Percentiles rank a stretch among this genome's conserved stretches.
Conservation (phyloP, 2,888 invertebrate genomes). For the Drosophila limbata region DNA sequence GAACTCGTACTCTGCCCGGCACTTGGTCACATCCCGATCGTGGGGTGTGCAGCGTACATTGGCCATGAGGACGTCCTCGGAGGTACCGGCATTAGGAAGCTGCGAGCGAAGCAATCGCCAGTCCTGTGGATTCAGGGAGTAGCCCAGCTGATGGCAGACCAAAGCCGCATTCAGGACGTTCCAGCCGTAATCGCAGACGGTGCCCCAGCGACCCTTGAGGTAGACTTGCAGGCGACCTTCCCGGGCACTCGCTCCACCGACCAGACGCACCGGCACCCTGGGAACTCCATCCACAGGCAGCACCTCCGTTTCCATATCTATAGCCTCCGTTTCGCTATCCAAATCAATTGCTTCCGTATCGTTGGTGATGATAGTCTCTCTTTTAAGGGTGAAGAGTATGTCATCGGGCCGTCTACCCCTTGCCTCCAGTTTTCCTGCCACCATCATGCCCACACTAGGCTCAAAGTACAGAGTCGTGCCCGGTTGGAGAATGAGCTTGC, state of each 20-base stretch:
- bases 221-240: constrained; percentile 96
- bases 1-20: constrained; percentile 93
- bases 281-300: constrained; percentile 87
- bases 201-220: constrained; percentile 96
- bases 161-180: constrained; percentile 95
- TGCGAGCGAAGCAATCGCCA: constrained; percentile 94
- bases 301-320: constrained; percentile 87
- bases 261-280: constrained; percentile 90
- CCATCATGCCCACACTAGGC: constrained; percentile 97
- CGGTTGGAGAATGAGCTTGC: constrained; percentile 93
- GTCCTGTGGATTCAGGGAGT: constrained; percentile 95
- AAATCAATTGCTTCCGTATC: constrained; percentile 86
- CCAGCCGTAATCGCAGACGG: constrained; percentile 99
- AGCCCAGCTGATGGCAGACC: constrained; percentile 97
- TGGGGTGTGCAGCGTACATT: constrained; percentile 96
- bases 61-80: constrained; percentile 92
- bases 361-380: constrained; percentile 90
- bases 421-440: constrained; percentile 95
- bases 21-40: constrained; percentile 95
- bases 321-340: constrained; percentile 82
- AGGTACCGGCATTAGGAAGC: constrained; percentile 91
- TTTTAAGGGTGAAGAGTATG: constrained; percentile 92
- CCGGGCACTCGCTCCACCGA: constrained; percentile 91
- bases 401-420: constrained; percentile 92
- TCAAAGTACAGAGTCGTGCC: constrained; percentile 96